Conservation (phyloP, 2,113 vertebrate species). For the Mustela lutreola region DNA sequence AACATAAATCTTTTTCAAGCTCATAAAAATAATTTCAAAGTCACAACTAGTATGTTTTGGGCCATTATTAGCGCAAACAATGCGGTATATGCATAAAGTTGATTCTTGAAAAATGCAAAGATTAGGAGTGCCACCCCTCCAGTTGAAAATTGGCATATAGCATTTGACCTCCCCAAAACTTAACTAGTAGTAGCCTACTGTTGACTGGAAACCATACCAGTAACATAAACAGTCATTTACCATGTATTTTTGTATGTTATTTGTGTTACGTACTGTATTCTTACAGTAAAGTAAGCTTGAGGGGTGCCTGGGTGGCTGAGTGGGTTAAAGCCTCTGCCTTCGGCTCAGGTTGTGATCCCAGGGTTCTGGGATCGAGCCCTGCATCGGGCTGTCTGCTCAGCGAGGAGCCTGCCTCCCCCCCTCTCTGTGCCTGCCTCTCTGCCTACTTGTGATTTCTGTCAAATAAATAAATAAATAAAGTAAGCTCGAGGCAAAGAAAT, state of each 20-base stretch:
- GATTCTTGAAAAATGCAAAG: background rate
- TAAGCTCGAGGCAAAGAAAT: background rate
- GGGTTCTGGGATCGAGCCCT: no score
- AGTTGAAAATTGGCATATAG: background rate
- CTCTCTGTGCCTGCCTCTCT: no score
- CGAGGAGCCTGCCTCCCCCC: no score
- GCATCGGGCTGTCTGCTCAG: no score
- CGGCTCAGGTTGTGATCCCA: no score
- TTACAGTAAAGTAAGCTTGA: background rate
- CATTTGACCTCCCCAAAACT: background rate
- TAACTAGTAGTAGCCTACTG: background rate
- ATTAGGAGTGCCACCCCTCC: background rate
- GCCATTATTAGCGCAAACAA: background rate
- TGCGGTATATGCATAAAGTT: background rate
- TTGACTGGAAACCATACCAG: background rate
- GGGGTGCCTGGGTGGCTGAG: background rate
- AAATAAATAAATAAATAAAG: background rate
- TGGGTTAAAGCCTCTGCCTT: no score
- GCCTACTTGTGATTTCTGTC: no score
- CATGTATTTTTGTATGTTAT: background rate
- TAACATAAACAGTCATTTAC: background rate
- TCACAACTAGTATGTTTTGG: background rate
- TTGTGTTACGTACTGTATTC: background rate
- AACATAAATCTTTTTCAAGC: conserved; percentile 28
- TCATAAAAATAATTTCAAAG: conserved; percentile 31